A percentile compares a stretch with the other conserved stretches of the same genome.
phyloP scores from a whole-genome alignment of 1,140 invertebrate species.

The Bombus affinis region DNA sequence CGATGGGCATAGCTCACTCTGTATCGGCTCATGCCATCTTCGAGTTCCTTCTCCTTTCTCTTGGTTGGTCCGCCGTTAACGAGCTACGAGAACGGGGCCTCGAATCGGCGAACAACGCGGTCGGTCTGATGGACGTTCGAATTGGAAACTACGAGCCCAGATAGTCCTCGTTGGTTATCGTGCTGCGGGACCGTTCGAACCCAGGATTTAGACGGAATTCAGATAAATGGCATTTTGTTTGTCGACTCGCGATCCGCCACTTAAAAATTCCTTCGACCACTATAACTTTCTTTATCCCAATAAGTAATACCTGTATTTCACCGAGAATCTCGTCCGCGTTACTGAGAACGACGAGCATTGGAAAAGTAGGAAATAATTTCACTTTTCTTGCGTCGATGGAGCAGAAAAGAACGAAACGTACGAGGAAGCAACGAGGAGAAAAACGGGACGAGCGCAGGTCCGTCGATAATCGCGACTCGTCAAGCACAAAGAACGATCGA shows the following conservation, averaged over 20 bases:
- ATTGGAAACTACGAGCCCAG: constrained; percentile 55
- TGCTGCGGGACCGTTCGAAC: neutral
- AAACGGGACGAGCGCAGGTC: neutral
- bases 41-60: constrained; percentile 60
- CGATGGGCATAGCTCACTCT: constrained; percentile 68
- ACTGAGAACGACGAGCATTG: neutral
- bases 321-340: neutral
- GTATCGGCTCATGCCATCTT: constrained; percentile 67
- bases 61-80: constrained; percentile 58
- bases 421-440: too few relatives aligned
- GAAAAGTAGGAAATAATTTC: neutral
- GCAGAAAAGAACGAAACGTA: neutral
- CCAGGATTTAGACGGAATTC: constrained; percentile 11
- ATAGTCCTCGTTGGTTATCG: constrained; percentile 49
- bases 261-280: neutral
- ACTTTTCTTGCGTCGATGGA: neutral
- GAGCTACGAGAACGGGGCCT: constrained; percentile 56
- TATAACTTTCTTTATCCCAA: too few relatives aligned
- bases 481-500: neutral
- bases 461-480: constrained; percentile 6
- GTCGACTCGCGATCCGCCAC: neutral
- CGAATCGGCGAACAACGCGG: constrained; percentile 46
- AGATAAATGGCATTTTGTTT: constrained; percentile 35
- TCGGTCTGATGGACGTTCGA: constrained; percentile 58
- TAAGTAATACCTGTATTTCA: neutral